Percentiles rank a stretch among this genome's conserved stretches.
These are phyloP conservation scores for Heteromyza rotundicornis DNA, from an alignment of 2,888 invertebrate species.

Conservation along the genomic window DNA sequence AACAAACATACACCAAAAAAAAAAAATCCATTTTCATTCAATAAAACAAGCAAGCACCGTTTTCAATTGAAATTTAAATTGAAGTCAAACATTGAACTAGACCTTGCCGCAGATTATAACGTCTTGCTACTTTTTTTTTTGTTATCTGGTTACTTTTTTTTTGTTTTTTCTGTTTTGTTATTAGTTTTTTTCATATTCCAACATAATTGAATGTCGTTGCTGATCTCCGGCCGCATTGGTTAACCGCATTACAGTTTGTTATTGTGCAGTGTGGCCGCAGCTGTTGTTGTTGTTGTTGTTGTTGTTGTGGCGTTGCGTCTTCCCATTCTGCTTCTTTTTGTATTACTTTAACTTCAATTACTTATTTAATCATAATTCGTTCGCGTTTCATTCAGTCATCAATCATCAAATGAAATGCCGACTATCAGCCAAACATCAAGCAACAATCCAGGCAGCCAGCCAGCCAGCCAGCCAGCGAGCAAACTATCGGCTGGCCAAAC, in stretches of 20 bases:
- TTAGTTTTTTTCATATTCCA: not conserved
- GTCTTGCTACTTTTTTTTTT: conserved; percentile 11
- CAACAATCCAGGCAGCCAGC: conserved; percentile 31
- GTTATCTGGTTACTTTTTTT: conserved; percentile 18
- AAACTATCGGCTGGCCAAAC: conserved; percentile 34
- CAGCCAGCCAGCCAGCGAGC: not conserved
- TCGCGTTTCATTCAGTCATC: conserved; percentile 58
- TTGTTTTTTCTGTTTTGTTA: not conserved
- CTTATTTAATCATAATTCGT: conserved; percentile 58
- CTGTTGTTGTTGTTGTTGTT: conserved; percentile 14
- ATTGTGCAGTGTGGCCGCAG: no score
- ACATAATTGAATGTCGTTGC: conserved; percentile 29
- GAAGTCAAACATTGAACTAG: conserved; percentile 32
- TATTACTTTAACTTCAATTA: conserved; percentile 48
- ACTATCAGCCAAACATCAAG: conserved; percentile 40
- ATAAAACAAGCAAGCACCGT: not conserved
- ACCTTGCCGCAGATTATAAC: conserved; percentile 26
- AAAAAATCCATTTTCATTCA: not conserved
- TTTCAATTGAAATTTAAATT: conserved; percentile 4
- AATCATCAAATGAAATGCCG: conserved; percentile 58
- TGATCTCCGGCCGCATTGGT: conserved; percentile 27
- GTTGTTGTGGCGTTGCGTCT: conserved; percentile 21
- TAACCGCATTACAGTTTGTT: conserved; percentile 30
- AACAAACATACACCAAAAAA: not conserved
- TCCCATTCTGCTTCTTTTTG: conserved; percentile 34